Evolutionary conservation across 2,797 vertebrate species (phyloP).

Genomic region (Ataeniobius toweri): DNA sequence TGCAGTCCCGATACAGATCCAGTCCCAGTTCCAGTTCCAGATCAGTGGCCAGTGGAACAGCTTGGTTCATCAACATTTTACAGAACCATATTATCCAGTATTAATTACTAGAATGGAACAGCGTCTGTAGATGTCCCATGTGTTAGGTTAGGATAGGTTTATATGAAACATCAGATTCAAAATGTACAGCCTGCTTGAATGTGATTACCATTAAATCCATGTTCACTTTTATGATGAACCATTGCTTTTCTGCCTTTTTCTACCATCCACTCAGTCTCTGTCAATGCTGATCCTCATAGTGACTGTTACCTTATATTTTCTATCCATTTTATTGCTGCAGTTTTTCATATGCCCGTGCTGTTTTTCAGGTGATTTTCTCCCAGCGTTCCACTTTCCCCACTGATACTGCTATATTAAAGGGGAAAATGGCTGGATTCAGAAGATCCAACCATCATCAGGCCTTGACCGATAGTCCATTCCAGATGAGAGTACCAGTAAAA

Average conservation of each 20-base stretch:
- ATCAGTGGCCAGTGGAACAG: slow-evolving; percentile 14
- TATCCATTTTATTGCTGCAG: slow-evolving; percentile 19
- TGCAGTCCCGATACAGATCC: slow-evolving; percentile 35
- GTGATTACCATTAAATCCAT: slow-evolving; percentile 35
- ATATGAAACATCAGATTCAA: slow-evolving; percentile 27
- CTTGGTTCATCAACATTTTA: slow-evolving; percentile 23
- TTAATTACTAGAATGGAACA: slow-evolving; percentile 31
- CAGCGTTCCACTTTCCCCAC: slow-evolving; percentile 6
- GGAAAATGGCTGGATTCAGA: slow-evolving; percentile 27
- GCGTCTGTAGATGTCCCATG: slow-evolving; percentile 4
- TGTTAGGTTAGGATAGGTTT: slow-evolving; percentile 2
- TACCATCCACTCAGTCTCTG: slow-evolving; percentile 9
- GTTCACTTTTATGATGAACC: slow-evolving; percentile 9
- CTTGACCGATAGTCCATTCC: slow-evolving; percentile 35
- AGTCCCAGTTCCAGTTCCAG: slow-evolving; percentile 10
- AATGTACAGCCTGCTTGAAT: slow-evolving; percentile 16
- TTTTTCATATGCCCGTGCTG: slow-evolving; percentile 1
- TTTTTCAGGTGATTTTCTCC: slow-evolving; percentile 10
- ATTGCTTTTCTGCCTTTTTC: slow-evolving; percentile 19
- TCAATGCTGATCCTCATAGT: slow-evolving; percentile 26
- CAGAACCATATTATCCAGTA: slow-evolving; percentile 29
- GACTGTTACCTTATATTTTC: slow-evolving; percentile 23
- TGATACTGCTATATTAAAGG: slow-evolving; percentile 12
- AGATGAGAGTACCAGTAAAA: slow-evolving; percentile 52
- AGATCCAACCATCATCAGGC: slow-evolving; percentile 15